These are phyloP conservation scores for Rhamnusium bicolor DNA, from an alignment of 2,888 invertebrate species.

Conservation along the genomic window DNA sequence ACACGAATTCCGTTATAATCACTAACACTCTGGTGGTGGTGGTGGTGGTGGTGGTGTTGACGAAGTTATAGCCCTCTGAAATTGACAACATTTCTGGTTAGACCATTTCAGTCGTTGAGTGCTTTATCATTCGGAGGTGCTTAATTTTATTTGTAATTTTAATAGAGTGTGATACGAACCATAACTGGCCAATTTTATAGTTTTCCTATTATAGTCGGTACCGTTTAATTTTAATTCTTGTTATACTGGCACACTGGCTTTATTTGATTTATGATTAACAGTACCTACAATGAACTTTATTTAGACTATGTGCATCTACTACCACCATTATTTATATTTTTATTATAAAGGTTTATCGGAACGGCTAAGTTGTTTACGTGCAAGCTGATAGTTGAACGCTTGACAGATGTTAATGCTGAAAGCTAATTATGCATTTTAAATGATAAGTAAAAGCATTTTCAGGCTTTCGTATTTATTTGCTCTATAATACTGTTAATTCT, in stretches of 20 bases:
- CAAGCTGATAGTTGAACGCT: slow-evolving; percentile 14
- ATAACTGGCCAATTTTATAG: not conserved
- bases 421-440: slow-evolving; percentile 11
- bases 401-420: slow-evolving; percentile 27
- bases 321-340: slow-evolving; percentile 7
- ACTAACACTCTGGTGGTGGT: too few relatives aligned
- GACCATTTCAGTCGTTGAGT: too few relatives aligned
- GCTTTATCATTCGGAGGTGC: not conserved
- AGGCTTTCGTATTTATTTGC: slow-evolving; percentile 6
- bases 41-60: too few relatives aligned
- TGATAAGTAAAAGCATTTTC: slow-evolving; percentile 17
- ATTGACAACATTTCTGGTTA: too few relatives aligned
- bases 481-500: slow-evolving; percentile 1
- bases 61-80: too few relatives aligned
- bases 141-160: not conserved
- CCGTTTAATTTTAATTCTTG: not conserved
- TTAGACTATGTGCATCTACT: not conserved
- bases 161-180: not conserved
- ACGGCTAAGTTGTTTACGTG: slow-evolving; percentile 20
- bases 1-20: too few relatives aligned
- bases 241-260: not conserved
- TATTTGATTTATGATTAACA: not conserved
- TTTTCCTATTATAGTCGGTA: not conserved
- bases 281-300: not conserved
- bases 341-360: slow-evolving; percentile 13